Evolutionary conservation across 2,113 vertebrate species (phyloP).

Genomic region (Eleginops maclovinus): DNA sequence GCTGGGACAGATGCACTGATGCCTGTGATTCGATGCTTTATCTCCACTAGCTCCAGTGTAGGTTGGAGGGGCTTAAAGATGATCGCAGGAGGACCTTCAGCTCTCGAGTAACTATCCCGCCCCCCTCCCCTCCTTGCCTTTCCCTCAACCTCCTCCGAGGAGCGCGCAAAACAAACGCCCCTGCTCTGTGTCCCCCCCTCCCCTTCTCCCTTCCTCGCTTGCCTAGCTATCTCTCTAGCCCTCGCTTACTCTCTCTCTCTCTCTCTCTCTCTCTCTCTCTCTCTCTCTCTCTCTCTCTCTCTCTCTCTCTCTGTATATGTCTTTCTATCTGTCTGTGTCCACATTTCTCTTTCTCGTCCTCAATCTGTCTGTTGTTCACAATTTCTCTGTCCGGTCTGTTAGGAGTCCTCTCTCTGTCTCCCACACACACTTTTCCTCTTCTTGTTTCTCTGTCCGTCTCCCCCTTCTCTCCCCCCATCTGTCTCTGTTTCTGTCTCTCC

Average conservation of each 20-base stretch:
- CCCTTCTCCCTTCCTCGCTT: slow-evolving; percentile 81
- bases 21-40: slow-evolving; percentile 86
- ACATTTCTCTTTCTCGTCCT: slow-evolving; percentile 36
- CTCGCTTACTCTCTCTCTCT: slow-evolving; percentile 41
- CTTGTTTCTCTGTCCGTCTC: slow-evolving; percentile 43
- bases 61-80: slow-evolving; percentile 99
- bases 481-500: slow-evolving; percentile 63
- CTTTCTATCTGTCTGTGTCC: slow-evolving; percentile 44
- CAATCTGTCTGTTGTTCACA: slow-evolving; percentile 49
- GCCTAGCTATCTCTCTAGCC: slow-evolving; percentile 55
- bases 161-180: slow-evolving; percentile 89
- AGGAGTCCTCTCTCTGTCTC: slow-evolving; percentile 52
- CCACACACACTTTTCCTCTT: slow-evolving; percentile 43
- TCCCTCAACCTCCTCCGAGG: slow-evolving; percentile 78
- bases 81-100: slow-evolving; percentile 99
- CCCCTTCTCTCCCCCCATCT: slow-evolving; percentile 45
- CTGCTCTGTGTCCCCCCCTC: slow-evolving; percentile 86
- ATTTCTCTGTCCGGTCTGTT: slow-evolving; percentile 58
- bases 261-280: slow-evolving; percentile 47
- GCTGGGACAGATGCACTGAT: slow-evolving; percentile 85
- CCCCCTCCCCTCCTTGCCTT: slow-evolving; percentile 65
- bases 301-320: slow-evolving; percentile 21
- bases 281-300: slow-evolving; percentile 40
- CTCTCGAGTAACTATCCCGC: slow-evolving; percentile 99
- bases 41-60: slow-evolving; percentile 99